Percentiles rank a stretch among this genome's conserved stretches.
Conservation (phyloP, 2,113 vertebrate genomes). For the Chaenocephalus aceratus region DNA sequence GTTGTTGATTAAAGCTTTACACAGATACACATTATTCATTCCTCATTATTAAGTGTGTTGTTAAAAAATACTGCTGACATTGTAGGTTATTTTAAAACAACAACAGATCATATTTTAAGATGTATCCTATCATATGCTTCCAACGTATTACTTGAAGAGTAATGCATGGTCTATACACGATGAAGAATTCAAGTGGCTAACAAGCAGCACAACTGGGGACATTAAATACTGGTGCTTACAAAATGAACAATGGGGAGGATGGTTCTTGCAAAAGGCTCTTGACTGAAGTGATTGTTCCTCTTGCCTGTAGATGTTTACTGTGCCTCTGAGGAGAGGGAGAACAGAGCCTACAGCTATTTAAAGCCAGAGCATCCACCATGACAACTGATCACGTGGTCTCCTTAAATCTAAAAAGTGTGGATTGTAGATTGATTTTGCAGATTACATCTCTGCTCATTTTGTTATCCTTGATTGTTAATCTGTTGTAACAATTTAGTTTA, state of each 20-base stretch:
- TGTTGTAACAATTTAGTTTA: neutral
- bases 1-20: constrained; percentile 1
- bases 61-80: neutral
- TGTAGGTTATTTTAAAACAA: neutral
- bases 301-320: constrained; percentile 40
- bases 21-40: neutral
- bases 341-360: constrained; percentile 56
- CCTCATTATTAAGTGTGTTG: neutral
- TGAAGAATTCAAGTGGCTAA: neutral
- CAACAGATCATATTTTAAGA: too few species aligned
- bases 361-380: constrained; percentile 55
- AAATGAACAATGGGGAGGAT: constrained; percentile 9
- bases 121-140: too few species aligned
- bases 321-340: constrained; percentile 46
- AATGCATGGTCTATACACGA: neutral
- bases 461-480: constrained; percentile 9
- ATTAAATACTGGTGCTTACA: constrained; percentile 14
- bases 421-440: constrained; percentile 6
- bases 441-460: constrained; percentile 25
- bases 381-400: constrained; percentile 45
- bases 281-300: constrained; percentile 49
- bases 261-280: constrained; percentile 21
- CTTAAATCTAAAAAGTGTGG: constrained; percentile 13
- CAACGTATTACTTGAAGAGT: neutral
- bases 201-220: neutral